These are phyloP conservation scores for Sesamia inferens DNA, from an alignment of 2,888 invertebrate genomes.

Conservation along the genomic window DNA sequence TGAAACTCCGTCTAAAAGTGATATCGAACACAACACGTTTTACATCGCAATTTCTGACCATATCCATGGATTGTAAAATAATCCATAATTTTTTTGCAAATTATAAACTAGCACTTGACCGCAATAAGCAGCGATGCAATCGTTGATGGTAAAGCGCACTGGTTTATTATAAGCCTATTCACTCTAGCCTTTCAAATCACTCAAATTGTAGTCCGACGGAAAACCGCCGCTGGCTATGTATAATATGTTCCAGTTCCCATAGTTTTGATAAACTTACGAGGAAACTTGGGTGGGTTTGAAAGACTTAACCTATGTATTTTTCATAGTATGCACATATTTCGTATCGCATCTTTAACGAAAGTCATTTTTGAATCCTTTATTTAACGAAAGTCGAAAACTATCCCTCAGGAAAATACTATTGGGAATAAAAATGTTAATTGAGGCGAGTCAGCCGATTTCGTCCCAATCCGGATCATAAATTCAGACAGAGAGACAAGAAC, in stretches of 20 bases:
- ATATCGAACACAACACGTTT: not conserved
- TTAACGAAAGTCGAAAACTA: not conserved
- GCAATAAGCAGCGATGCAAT: too few species aligned
- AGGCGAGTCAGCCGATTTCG: not conserved
- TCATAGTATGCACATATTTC: too few species aligned
- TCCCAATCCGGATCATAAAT: not conserved
- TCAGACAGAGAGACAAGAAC: not conserved
- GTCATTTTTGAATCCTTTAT: too few species aligned
- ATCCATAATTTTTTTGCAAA: not conserved
- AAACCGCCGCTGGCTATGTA: too few species aligned
- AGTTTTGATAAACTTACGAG: not conserved
- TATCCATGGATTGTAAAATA: not conserved
- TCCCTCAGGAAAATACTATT: not conserved
- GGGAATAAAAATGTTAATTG: not conserved
- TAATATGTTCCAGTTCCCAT: too few species aligned
- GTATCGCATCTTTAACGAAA: too few species aligned
- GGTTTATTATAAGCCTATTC: too few species aligned
- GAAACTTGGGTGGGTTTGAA: not conserved
- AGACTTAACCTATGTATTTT: too few species aligned
- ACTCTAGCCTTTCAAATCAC: too few species aligned
- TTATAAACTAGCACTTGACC: too few species aligned
- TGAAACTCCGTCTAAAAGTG: not conserved
- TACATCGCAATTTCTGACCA: not conserved
- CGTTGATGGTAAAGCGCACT: too few species aligned
- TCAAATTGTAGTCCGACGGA: too few species aligned